Base-by-base conservation (phyloP, 2,113 vertebrate species). In the Peromyscus maniculatus region DNA sequence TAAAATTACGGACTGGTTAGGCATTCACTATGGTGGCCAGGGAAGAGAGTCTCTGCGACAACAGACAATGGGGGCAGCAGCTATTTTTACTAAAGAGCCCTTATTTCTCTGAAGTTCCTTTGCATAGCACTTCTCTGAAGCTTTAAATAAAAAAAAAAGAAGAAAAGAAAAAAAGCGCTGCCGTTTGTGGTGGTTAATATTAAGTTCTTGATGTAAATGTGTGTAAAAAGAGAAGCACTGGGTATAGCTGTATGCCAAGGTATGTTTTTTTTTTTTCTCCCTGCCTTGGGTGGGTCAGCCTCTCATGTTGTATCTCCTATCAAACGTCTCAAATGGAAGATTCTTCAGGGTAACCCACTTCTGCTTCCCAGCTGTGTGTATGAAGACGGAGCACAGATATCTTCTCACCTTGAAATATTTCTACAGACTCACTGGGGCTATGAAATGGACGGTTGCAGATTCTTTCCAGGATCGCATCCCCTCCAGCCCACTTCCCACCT, bases 1-100 rank as follows among this genome's bases (percentile, higher is more conserved):
- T 94, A 84, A 96, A 98, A 97, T 96, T 97, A 93, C 57, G 94
- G 88, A 46, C 95, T 89, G 80, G 94, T 91, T 82, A 82, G 80
- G 90, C 89, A 66, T 90, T 96, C 72, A 28, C 97, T 88, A 89
- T 79, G 24, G 59, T 64, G 26, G 75, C 1, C 5, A 95, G 36
- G 95, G 96, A 88, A 91, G 89, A 96, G 89, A 43, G 69, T 55
- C 69, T 94, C 87, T 11, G 55, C 94, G 71, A 96, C 89, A 82
- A 28, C 62, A 94, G 78, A 74, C 36, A 28, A 84, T 31, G 2
- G 39, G n/a, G 89, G 91, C 72, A 93, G 49, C 57, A 94, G 95
- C 91, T 98, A 59, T 97, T 97, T 97, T 96, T 66, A 71, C 39
- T 36, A 79, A 89, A 69, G 77, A 93, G 36, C 13, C 74, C 96